These are phyloP conservation scores for Agonopterix heracliana DNA, from an alignment of 2,888 invertebrate genomes.

Conservation along the genomic window DNA sequence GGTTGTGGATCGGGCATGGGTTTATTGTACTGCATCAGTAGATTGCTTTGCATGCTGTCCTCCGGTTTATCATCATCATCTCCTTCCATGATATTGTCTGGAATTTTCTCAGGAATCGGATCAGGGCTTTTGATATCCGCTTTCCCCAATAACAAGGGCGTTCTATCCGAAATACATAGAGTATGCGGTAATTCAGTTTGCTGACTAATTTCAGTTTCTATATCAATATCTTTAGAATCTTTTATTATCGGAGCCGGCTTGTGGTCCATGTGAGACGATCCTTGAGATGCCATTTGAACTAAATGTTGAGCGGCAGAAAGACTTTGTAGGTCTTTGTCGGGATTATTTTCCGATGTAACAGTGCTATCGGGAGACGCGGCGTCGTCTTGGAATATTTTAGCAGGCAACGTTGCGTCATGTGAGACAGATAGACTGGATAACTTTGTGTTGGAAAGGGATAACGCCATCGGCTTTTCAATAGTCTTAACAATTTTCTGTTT, in stretches of 20 bases:
- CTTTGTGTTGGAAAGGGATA: constrained; percentile 69
- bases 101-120: constrained; percentile 70
- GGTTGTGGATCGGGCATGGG: constrained; percentile 34
- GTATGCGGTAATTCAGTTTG: constrained; percentile 68
- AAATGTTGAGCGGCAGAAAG: constrained; percentile 31
- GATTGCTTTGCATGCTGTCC: constrained; percentile 46
- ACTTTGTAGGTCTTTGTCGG: constrained; percentile 36
- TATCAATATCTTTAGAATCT: constrained; percentile 61
- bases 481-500: constrained; percentile 72
- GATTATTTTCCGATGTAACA: constrained; percentile 39
- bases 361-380: constrained; percentile 78
- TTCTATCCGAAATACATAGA: constrained; percentile 54
- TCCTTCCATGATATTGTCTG: constrained; percentile 68
- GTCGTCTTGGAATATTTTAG: constrained; percentile 82
- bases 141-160: constrained; percentile 60
- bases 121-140: constrained; percentile 70
- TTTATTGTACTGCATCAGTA: constrained; percentile 53
- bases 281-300: constrained; percentile 29
- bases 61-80: constrained; percentile 69
- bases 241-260: constrained; percentile 27
- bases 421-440: constrained; percentile 74
- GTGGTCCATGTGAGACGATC: constrained; percentile 32
- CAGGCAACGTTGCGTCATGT: constrained; percentile 78
- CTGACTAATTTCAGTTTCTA: constrained; percentile 68
- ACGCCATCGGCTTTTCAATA: constrained; percentile 68